Percentiles rank a stretch among this genome's conserved stretches.
These are phyloP conservation scores for Dipodomys stephensi DNA, from an alignment of 2,113 vertebrate genomes.

Conservation along the genomic window DNA sequence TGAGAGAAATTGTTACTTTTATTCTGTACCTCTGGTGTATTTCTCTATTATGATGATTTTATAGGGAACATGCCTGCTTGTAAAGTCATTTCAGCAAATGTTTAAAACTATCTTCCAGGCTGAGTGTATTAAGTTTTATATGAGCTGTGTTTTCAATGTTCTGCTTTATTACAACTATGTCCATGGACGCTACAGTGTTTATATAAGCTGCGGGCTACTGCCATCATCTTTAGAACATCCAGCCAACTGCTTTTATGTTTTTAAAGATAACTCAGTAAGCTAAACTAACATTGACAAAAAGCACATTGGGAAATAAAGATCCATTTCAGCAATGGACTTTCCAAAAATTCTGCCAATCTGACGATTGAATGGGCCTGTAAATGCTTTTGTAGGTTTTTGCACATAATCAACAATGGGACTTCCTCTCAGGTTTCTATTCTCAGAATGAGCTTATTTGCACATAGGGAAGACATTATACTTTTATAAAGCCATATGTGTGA, in stretches of 20 bases:
- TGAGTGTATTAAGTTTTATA: slow-evolving; percentile 80
- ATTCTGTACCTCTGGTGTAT: slow-evolving; percentile 62
- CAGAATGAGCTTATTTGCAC: slow-evolving; percentile 67
- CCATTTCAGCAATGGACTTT: slow-evolving; percentile 73
- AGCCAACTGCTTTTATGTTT: slow-evolving; percentile 79
- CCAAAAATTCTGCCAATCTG: slow-evolving; percentile 65
- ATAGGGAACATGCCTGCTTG: slow-evolving; percentile 73
- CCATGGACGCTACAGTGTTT: slow-evolving; percentile 72
- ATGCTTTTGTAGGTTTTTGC: slow-evolving; percentile 69
- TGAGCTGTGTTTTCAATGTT: slow-evolving; percentile 77
- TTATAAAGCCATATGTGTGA: slow-evolving; percentile 53
- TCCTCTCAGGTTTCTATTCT: slow-evolving; percentile 58
- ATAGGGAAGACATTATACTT: slow-evolving; percentile 54
- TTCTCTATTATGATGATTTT: slow-evolving; percentile 72
- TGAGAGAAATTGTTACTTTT: slow-evolving; percentile 64
- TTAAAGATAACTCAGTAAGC: slow-evolving; percentile 71
- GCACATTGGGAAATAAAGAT: slow-evolving; percentile 71
- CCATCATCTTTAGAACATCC: slow-evolving; percentile 69
- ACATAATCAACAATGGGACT: slow-evolving; percentile 52
- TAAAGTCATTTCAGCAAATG: slow-evolving; percentile 80
- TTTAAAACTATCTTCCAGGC: slow-evolving; percentile 73
- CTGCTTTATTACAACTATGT: slow-evolving; percentile 76
- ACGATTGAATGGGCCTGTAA: slow-evolving; percentile 58
- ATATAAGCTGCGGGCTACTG: slow-evolving; percentile 74
- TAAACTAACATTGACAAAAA: slow-evolving; percentile 71